These are phyloP conservation scores for Rhagonycha fulva DNA, from an alignment of 2,888 invertebrate genomes.

Conservation along the genomic window DNA sequence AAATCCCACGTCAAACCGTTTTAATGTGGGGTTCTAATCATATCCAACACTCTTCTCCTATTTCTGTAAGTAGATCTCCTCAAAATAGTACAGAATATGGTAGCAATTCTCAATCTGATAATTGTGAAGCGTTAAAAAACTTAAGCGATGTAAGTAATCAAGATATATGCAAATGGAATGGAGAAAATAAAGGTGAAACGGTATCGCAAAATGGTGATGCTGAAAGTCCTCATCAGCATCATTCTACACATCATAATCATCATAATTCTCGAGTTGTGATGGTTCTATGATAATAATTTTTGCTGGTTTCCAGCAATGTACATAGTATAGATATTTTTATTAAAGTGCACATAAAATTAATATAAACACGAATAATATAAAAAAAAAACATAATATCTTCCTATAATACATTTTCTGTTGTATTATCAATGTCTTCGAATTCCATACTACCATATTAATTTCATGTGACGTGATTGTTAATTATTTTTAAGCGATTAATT, in stretches of 20 bases:
- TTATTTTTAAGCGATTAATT: not conserved
- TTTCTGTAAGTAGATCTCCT: slow-evolving; percentile 45
- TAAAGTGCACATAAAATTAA: slow-evolving; percentile 43
- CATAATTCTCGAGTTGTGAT: slow-evolving; percentile 55
- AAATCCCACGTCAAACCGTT: slow-evolving; percentile 83
- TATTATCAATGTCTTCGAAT: slow-evolving; percentile 49
- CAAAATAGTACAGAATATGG: slow-evolving; percentile 38
- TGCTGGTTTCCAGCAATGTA: slow-evolving; percentile 34
- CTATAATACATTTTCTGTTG: slow-evolving; percentile 46
- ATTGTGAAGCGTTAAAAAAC: slow-evolving; percentile 48
- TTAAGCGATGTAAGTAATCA: slow-evolving; percentile 50
- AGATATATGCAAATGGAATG: slow-evolving; percentile 53
- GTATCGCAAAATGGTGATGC: slow-evolving; percentile 44
- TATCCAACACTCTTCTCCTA: slow-evolving; percentile 40
- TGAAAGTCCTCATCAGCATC: slow-evolving; percentile 53
- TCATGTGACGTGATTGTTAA: not conserved
- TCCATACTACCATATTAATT: not conserved
- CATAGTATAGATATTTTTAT: slow-evolving; percentile 46
- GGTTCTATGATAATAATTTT: slow-evolving; percentile 54
- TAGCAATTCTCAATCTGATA: slow-evolving; percentile 38
- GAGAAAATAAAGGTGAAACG: slow-evolving; percentile 45
- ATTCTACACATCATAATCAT: slow-evolving; percentile 48
- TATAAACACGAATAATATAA: slow-evolving; percentile 33
- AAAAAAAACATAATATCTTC: slow-evolving; percentile 48
- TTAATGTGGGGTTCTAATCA: slow-evolving; percentile 83